These are phyloP conservation scores for Aricia agestis DNA, from an alignment of 1,140 invertebrate species.

Conservation along the genomic window DNA sequence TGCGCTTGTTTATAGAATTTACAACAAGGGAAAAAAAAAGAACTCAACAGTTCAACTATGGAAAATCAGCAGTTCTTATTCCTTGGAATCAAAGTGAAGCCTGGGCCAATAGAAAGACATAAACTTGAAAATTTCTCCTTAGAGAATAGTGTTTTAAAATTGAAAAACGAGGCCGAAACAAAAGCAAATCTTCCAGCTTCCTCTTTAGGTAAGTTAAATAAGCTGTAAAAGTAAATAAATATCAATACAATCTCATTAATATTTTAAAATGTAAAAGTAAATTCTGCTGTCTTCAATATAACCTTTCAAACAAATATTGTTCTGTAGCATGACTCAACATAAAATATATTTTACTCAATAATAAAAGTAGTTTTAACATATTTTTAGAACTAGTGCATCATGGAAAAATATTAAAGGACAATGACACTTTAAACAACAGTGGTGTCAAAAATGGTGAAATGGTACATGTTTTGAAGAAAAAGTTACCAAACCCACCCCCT, in stretches of 20 bases:
- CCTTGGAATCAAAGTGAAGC: constrained; percentile 65
- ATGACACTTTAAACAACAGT: constrained; percentile 50
- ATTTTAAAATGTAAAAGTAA: too few relatives aligned
- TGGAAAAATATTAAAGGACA: constrained; percentile 63
- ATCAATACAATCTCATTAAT: too few relatives aligned
- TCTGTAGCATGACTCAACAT: neutral
- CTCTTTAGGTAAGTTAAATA: constrained; percentile 46
- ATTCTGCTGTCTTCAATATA: too few relatives aligned
- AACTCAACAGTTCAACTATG: constrained; percentile 20
- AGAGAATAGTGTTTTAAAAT: constrained; percentile 53
- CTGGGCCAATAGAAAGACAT: constrained; percentile 58
- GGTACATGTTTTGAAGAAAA: constrained; percentile 68
- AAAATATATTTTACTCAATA: neutral
- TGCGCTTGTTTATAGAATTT: neutral
- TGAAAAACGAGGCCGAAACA: constrained; percentile 60
- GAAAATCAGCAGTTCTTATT: constrained; percentile 52
- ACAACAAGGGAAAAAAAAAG: neutral
- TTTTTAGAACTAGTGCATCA: constrained; percentile 65
- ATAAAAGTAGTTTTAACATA: neutral
- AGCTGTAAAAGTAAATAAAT: too few relatives aligned
- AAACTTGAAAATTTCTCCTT: constrained; percentile 61
- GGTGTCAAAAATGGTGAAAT: constrained; percentile 66
- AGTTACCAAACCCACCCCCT: constrained; percentile 34
- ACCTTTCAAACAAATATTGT: neutral
- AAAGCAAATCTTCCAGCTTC: constrained; percentile 56